Conservation (phyloP, 2,797 vertebrate species). For the Typhlichthys eigenmanni region DNA sequence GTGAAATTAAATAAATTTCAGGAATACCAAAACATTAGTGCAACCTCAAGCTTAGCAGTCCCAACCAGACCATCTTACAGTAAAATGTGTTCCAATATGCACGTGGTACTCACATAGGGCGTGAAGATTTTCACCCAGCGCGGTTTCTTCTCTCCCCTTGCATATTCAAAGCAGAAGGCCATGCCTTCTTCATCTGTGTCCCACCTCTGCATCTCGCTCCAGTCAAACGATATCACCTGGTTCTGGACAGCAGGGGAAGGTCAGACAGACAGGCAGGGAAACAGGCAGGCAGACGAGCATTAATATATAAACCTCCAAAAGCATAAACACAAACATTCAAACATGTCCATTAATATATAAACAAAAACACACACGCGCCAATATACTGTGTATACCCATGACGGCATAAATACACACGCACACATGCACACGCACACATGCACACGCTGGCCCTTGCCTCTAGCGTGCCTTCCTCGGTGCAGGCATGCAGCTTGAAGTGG, state of each 20-base stretch:
- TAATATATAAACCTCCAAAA: neutral
- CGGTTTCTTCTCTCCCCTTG: conserved; percentile 94
- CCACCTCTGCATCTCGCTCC: conserved; percentile 98
- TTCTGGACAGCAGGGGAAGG: conserved; percentile 74
- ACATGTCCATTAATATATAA: neutral
- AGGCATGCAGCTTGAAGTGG: conserved; percentile 95
- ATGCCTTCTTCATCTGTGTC: conserved; percentile 97
- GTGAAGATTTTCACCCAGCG: conserved; percentile 99
- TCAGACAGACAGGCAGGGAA: conserved; percentile 2
- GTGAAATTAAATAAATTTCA: too few species aligned
- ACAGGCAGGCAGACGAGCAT: conserved; percentile 6
- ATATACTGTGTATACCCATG: neutral
- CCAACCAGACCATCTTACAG: too few species aligned
- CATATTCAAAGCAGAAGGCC: conserved; percentile 97
- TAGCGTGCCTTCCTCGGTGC: conserved; percentile 91
- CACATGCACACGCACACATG: neutral
- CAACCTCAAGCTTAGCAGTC: too few species aligned
- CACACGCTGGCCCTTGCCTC: conserved; percentile 74
- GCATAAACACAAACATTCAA: neutral
- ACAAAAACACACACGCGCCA: conserved; percentile 5
- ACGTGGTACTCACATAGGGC: conserved; percentile 85
- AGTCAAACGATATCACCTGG: conserved; percentile 95
- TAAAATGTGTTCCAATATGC: neutral
- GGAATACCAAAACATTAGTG: too few species aligned
- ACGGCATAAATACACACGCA: neutral